These are phyloP conservation scores for Notoglanidium macrostoma DNA, from an alignment of 2,797 vertebrate genomes.

Conservation along the genomic window DNA sequence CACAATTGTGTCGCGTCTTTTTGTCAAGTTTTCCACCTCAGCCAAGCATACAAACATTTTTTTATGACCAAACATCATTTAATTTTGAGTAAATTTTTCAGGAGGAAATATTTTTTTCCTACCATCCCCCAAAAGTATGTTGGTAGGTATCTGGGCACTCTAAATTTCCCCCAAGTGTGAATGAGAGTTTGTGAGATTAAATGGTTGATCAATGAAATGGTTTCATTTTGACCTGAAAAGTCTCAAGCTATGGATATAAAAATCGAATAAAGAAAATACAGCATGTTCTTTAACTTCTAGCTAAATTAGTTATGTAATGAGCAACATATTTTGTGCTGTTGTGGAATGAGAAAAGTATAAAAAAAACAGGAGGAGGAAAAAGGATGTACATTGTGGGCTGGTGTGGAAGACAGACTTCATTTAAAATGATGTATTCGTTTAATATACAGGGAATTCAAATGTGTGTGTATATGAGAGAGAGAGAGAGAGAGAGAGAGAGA, in stretches of 20 bases:
- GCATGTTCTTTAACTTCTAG: background rate
- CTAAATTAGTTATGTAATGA: background rate
- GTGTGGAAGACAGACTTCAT: background rate
- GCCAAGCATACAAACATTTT: background rate
- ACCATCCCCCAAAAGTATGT: background rate
- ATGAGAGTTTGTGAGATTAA: background rate
- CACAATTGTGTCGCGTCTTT: background rate
- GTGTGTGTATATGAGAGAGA: background rate
- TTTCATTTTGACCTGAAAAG: background rate
- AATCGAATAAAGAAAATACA: background rate
- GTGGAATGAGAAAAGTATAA: background rate
- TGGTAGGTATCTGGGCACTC: background rate
- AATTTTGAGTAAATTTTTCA: background rate
- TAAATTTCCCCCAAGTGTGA: background rate
- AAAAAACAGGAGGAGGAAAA: background rate
- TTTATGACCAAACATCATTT: background rate
- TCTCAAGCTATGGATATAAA: too few relatives aligned
- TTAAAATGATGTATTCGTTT: slow-evolving; percentile 19
- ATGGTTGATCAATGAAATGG: background rate
- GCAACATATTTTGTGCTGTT: background rate
- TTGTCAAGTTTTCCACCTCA: background rate
- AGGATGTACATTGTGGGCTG: background rate
- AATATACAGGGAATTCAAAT: slow-evolving; percentile 19
- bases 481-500: background rate
- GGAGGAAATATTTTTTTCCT: background rate